Evolutionary conservation across 2,797 vertebrate species (phyloP).

Genomic region (Micropoecilia bifurca): DNA sequence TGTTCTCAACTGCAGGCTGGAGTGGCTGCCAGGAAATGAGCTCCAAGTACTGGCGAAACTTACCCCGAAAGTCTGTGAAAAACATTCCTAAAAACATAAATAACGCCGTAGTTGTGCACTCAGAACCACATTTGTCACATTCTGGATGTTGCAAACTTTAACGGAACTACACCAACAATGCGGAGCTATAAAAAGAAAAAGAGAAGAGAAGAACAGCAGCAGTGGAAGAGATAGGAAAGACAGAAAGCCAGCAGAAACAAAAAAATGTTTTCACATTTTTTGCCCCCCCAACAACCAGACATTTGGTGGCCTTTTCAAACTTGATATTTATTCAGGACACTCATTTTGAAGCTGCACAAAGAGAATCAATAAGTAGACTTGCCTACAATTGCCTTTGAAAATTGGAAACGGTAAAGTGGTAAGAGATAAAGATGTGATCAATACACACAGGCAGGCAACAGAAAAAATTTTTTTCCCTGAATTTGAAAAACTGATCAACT

Average conservation of each 20-base stretch:
- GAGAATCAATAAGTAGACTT: neutral
- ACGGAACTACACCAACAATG: neutral
- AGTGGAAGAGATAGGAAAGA: neutral
- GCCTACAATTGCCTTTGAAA: neutral
- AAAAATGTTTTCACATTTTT: neutral
- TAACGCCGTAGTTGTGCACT: constrained; percentile 2
- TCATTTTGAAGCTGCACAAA: neutral
- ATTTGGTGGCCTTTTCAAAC: neutral
- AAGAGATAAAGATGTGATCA: neutral
- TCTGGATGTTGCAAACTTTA: neutral
- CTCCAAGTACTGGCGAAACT: constrained; percentile 20
- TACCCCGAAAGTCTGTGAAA: constrained; percentile 33
- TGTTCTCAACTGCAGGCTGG: constrained; percentile 65
- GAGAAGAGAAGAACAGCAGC: neutral
- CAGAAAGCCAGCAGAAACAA: neutral
- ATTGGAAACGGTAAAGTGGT: neutral
- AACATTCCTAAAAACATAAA: constrained; percentile 18
- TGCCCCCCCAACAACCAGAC: neutral
- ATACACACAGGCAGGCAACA: neutral
- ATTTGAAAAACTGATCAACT: neutral
- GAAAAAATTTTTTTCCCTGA: neutral
- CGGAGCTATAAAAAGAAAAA: neutral
- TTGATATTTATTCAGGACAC: neutral
- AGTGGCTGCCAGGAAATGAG: constrained; percentile 69
- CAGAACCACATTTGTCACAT: constrained; percentile 1